Evolutionary conservation across 2,797 vertebrate genomes (phyloP), one percentile per base, ranked within the genome.

Genomic region (Acomys russatus): DNA sequence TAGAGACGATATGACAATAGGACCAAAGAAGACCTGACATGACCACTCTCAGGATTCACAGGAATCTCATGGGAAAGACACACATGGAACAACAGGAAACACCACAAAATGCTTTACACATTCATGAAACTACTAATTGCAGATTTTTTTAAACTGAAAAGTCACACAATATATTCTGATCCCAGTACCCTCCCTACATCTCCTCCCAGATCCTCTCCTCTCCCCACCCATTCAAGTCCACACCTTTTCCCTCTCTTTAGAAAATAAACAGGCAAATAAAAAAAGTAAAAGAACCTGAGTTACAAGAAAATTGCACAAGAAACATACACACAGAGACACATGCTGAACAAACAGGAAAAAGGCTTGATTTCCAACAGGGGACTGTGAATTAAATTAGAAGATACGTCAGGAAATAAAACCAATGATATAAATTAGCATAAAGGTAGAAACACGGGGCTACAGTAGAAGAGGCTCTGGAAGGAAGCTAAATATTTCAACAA

Each of bases 401-500:
- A 10, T 61, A 63, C 22, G 22, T 54, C 61, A 77, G 84, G 25
- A 15, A 88, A 35, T 92, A 71, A 66, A 78, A 54, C 51, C 54
- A 54, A 82, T 15, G 74, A 92, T 84, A 89, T 86, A 78, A 96
- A 91, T 76, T 73, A 87, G 78, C 71, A 9, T 70, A 49, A 73
- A 95, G 28, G n/a, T 63, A 28, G 22, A 76, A 33, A 54, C 20
- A 17, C 3, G 25, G 82, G n/a, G 56, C n/a, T 3, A 2, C 9
- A 23, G 23, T 79, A 71, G 11, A 73, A 30, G 85, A 23, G 0
- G 22, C 18, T 80, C 38, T 22, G 49, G 33, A 94, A 94, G 68
- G 71, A 84, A 88, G 38, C 11, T 78, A 96, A 96, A 23, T 6
- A 70, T 54, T 95, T 94, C 33, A 90, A 6, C 23, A 88, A 94